These are phyloP conservation scores for Aphrocallistes beatrix DNA, from an alignment of 37 sponge, comb jelly and placozoan species.

Conservation along the genomic window DNA sequence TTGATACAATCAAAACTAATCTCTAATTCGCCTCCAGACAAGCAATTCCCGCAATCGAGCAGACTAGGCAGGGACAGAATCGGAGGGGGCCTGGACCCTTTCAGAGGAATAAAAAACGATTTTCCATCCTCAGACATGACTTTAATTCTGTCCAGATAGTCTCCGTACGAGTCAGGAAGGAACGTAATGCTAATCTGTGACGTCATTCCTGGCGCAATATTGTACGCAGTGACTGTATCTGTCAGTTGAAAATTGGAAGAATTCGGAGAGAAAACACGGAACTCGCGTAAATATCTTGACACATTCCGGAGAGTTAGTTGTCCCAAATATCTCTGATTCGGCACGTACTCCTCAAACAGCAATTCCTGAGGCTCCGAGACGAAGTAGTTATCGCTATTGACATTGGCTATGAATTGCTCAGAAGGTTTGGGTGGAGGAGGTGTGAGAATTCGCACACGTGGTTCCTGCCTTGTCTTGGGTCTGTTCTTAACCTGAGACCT, in stretches of 20 bases:
- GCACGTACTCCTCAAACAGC: background rate
- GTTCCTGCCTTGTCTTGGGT: background rate
- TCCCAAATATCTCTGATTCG: background rate
- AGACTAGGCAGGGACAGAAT: background rate
- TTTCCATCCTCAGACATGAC: constrained; percentile 4
- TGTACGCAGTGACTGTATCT: background rate
- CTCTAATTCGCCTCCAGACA: background rate
- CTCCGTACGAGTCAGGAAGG: background rate
- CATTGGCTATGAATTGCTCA: background rate
- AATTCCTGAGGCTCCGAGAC: background rate
- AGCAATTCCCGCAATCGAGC: background rate
- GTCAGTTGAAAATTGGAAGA: background rate
- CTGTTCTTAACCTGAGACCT: background rate
- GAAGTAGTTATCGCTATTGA: constrained; percentile 1
- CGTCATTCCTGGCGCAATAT: constrained; percentile 9
- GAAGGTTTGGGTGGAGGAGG: background rate
- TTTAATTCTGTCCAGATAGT: constrained; percentile 4
- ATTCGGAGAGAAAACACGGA: background rate
- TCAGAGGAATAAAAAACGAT: background rate
- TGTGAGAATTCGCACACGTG: background rate
- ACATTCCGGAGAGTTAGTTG: background rate
- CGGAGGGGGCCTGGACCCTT: background rate
- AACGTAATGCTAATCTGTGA: background rate
- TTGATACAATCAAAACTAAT: background rate
- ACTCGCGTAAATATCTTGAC: background rate